Percentiles rank a stretch among this genome's conserved stretches.
phyloP scores from a whole-genome alignment of 1,140 invertebrate genomes.

The Aphaenogaster ashmeadi region DNA sequence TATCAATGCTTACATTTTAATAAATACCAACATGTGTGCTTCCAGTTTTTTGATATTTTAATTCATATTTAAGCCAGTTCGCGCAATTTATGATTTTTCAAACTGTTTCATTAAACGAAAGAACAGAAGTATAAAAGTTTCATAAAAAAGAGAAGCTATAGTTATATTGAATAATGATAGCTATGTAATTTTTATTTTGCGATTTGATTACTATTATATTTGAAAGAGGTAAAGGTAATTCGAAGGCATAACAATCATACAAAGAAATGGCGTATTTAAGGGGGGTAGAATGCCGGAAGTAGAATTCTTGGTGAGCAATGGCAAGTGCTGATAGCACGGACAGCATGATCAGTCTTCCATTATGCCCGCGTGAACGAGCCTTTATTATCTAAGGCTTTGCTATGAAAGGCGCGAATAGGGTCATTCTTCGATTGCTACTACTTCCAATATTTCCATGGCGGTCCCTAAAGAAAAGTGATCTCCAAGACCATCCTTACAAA shows the following conservation, averaged over 20 bases:
- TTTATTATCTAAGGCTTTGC: constrained; percentile 64
- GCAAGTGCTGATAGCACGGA: constrained; percentile 52
- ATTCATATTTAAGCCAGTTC: neutral
- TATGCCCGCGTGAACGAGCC: constrained; percentile 69
- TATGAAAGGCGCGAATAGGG: constrained; percentile 51
- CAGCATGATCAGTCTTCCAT: constrained; percentile 72
- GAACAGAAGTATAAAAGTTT: neutral
- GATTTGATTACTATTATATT: constrained; percentile 11
- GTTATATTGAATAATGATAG: neutral
- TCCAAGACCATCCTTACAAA: constrained; percentile 59
- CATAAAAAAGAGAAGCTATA: neutral
- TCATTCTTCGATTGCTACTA: constrained; percentile 63
- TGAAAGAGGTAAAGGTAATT: constrained; percentile 18
- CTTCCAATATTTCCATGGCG: constrained; percentile 51
- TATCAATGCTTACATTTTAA: constrained; percentile 8
- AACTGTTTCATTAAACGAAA: neutral
- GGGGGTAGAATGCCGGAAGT: constrained; percentile 47
- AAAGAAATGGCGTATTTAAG: constrained; percentile 56
- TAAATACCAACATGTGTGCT: neutral
- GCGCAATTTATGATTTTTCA: neutral
- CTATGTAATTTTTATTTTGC: neutral
- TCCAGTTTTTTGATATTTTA: neutral
- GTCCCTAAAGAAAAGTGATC: constrained; percentile 55
- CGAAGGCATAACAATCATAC: neutral
- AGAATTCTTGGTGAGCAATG: constrained; percentile 68